Percentiles rank a stretch among this genome's conserved stretches.
Conservation (phyloP, 2,113 vertebrate species). For the Crotalus viridis region DNA sequence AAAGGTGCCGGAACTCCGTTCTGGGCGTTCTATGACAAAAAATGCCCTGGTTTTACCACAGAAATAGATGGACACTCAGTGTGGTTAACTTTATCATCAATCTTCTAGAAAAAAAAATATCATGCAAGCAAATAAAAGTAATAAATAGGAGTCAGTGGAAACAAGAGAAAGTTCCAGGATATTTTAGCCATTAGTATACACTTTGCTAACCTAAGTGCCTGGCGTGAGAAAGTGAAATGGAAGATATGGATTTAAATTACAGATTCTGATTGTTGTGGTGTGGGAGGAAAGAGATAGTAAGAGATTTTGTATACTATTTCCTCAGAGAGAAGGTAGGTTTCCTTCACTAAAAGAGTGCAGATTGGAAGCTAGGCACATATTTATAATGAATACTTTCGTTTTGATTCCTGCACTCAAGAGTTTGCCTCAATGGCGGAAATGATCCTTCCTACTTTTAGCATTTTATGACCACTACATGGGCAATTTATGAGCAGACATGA, state of each 20-base stretch:
- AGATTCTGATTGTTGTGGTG: not conserved
- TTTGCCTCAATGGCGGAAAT: not conserved
- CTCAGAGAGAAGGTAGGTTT: not conserved
- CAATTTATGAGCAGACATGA: not conserved
- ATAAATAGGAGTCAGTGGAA: not conserved
- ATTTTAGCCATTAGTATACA: not conserved
- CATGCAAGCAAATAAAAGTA: not conserved
- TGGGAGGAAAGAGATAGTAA: not conserved
- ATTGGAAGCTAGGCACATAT: not conserved
- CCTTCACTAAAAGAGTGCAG: not conserved
- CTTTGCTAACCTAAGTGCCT: not conserved
- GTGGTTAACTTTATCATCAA: not conserved
- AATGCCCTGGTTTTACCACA: not conserved
- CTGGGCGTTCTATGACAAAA: too few species aligned
- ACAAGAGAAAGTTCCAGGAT: not conserved
- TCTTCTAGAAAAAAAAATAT: not conserved
- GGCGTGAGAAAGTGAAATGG: not conserved
- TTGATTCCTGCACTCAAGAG: not conserved
- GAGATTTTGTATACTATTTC: not conserved
- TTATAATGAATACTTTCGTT: not conserved
- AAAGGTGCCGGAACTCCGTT: too few species aligned
- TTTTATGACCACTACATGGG: not conserved
- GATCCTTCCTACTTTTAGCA: not conserved
- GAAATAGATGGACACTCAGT: not conserved
- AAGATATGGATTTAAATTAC: not conserved